Evolutionary conservation across 2,797 vertebrate genomes (phyloP).

Genomic region (Hybognathus amarus): DNA sequence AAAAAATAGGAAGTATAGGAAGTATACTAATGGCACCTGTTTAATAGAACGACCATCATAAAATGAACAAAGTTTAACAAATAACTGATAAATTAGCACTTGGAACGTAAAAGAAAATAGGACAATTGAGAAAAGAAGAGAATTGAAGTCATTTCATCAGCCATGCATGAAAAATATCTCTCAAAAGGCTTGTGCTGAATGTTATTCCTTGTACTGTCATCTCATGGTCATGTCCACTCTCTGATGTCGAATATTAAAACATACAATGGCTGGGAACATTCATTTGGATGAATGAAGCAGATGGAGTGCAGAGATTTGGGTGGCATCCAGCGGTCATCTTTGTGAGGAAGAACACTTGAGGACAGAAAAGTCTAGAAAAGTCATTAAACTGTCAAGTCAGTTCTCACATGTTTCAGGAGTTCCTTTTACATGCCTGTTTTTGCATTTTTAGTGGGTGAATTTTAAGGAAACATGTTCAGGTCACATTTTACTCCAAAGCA

Average conservation of each 20-base stretch:
- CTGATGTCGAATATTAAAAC: not conserved
- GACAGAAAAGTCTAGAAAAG: not conserved
- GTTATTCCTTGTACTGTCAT: not conserved
- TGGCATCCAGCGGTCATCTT: constrained; percentile 5
- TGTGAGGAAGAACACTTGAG: not conserved
- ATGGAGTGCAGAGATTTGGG: constrained; percentile 8
- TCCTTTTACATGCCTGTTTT: not conserved
- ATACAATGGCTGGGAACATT: constrained; percentile 1
- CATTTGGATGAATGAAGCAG: constrained; percentile 18
- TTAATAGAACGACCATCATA: too few species aligned
- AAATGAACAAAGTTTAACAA: not conserved
- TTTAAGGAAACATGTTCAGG: not conserved
- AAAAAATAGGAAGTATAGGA: too few species aligned
- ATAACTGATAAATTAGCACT: not conserved
- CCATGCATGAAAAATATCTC: not conserved
- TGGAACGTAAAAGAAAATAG: not conserved
- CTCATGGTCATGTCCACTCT: constrained; percentile 14
- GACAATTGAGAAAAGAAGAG: constrained; percentile 13
- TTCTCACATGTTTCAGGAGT: not conserved
- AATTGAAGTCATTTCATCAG: not conserved
- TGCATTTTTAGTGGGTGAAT: too few species aligned
- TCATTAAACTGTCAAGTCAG: not conserved
- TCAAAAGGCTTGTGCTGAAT: constrained; percentile 3
- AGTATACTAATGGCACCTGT: not conserved
- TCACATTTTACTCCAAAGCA: not conserved